These are phyloP conservation scores for Tryphoninae sp. DNA, from an alignment of 2,888 invertebrate species.

Conservation along the genomic window DNA sequence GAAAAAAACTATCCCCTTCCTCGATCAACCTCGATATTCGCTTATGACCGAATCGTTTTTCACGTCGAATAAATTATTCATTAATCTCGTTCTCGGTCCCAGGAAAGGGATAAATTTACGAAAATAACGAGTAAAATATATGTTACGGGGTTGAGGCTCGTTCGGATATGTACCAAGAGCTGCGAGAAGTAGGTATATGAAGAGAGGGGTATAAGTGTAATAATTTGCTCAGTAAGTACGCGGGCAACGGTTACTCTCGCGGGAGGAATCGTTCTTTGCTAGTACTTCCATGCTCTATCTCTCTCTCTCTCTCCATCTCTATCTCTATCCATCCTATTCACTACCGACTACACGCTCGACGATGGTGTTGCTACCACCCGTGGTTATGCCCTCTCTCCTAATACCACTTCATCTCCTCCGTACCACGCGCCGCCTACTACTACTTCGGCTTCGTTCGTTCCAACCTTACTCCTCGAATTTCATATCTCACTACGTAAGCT, in stretches of 20 bases:
- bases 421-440: constrained; percentile 34
- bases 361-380: constrained; percentile 40
- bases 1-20: neutral
- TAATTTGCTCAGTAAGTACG: constrained; percentile 62
- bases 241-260: constrained; percentile 60
- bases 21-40: neutral
- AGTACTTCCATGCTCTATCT: constrained; percentile 31
- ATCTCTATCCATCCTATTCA: constrained; percentile 29
- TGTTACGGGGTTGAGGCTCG: constrained; percentile 2
- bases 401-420: constrained; percentile 55
- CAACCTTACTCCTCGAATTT: constrained; percentile 63
- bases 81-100: constrained; percentile 35
- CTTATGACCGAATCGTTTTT: constrained; percentile 21
- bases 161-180: constrained; percentile 22
- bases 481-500: constrained; percentile 74
- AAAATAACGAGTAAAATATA: constrained; percentile 54
- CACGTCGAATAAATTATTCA: constrained; percentile 38
- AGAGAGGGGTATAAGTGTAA: constrained; percentile 51
- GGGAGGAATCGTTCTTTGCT: constrained; percentile 62
- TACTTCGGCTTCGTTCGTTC: constrained; percentile 60
- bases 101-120: constrained; percentile 52
- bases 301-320: constrained; percentile 28
- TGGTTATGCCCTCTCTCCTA: constrained; percentile 44
- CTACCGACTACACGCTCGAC: constrained; percentile 41
- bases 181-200: constrained; percentile 19